Percentiles rank a stretch among this genome's conserved stretches.
Evolutionary conservation across 2,113 vertebrate species (phyloP).

Genomic region (Crotalus helleri): DNA sequence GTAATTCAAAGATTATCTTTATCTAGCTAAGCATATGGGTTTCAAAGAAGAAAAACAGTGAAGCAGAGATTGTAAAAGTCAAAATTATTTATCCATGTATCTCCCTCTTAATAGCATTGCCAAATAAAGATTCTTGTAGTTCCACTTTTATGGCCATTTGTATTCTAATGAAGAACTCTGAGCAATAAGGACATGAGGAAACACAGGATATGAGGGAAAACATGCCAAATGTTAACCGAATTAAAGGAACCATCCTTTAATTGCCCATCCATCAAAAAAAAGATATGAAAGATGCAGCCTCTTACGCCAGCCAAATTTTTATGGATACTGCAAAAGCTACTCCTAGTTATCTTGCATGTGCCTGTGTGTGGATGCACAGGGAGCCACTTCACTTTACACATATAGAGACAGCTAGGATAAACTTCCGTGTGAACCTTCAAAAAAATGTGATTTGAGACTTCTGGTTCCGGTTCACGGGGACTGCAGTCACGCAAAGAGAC

Average conservation of each 20-base stretch:
- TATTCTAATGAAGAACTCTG: neutral
- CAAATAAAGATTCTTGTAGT: neutral
- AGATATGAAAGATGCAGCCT: neutral
- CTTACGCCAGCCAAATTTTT: neutral
- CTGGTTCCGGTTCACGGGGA: too few species aligned
- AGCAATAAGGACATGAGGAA: neutral
- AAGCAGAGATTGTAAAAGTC: neutral
- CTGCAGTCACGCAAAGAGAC: too few species aligned
- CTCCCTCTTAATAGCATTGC: neutral
- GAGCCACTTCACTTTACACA: neutral
- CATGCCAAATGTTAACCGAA: neutral
- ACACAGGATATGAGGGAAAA: neutral
- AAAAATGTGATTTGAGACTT: neutral
- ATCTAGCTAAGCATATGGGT: neutral
- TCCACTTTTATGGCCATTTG: neutral
- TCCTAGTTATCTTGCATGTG: neutral
- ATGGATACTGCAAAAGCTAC: neutral
- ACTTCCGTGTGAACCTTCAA: neutral
- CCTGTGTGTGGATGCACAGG: neutral
- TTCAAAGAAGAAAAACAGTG: neutral
- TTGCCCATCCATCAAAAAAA: neutral
- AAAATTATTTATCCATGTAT: neutral
- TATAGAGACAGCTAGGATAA: neutral
- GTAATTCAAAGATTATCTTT: neutral
- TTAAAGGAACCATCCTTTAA: neutral